A percentile compares a stretch with the other conserved stretches of the same genome.
phyloP scores from a whole-genome alignment of 2,888 invertebrate species.

The Polylopha cassiicola region DNA sequence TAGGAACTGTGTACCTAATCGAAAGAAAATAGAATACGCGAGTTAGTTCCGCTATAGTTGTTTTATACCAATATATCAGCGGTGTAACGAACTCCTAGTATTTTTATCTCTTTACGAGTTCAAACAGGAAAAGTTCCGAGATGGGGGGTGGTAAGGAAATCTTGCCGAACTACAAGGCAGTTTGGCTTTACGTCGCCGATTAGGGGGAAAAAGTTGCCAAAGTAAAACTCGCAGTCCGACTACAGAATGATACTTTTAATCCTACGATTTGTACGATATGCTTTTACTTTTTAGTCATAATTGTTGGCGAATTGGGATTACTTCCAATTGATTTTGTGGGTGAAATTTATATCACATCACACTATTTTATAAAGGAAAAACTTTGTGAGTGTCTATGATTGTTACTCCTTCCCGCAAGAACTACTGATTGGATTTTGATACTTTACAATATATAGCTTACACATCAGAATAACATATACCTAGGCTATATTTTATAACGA shows the following conservation, averaged over 20 bases:
- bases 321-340: too few relatives aligned
- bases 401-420: too few relatives aligned
- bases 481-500: too few relatives aligned
- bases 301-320: too few relatives aligned
- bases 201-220: constrained; percentile 12
- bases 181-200: constrained; percentile 18
- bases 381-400: too few relatives aligned
- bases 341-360: too few relatives aligned
- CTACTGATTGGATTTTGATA: too few relatives aligned
- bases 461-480: too few relatives aligned
- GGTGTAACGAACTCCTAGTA: constrained; percentile 19
- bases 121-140: constrained; percentile 17
- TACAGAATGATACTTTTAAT: neutral
- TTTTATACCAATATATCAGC: neutral
- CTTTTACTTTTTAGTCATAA: too few relatives aligned
- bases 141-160: constrained; percentile 16
- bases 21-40: neutral
- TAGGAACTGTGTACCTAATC: neutral
- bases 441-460: too few relatives aligned
- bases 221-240: constrained; percentile 7
- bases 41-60: neutral
- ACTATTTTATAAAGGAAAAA: too few relatives aligned
- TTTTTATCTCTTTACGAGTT: constrained; percentile 25
- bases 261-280: too few relatives aligned
- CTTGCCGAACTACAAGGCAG: constrained; percentile 16